Base-by-base conservation (phyloP, 2,888 invertebrate species). In the Brachyptera risi region DNA sequence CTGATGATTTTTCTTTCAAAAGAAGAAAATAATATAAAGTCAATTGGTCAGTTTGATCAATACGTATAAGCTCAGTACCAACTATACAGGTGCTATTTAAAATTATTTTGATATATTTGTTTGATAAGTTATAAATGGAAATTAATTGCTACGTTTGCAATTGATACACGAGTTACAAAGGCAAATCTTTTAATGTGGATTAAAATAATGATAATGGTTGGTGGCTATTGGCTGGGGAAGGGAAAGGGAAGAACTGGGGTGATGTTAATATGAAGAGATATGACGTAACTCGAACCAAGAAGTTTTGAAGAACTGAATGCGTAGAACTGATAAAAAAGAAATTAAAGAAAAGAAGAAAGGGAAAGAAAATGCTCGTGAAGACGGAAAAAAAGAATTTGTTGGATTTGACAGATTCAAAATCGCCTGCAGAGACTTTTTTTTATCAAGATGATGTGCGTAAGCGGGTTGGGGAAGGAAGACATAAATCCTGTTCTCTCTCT, bases 341-440 rank as follows among this genome's bases (percentile, higher is more conserved):
- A 54, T 54, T 54, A 58, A 61, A 37, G 51, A 58, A 58, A 49
- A 57, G 24, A 47, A 49, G 23, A 23, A 24, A 44, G n/a, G n/a
- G n/a, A 54, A 54, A 54, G 37, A 37, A 37, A 54, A 54, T 54
- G 35, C 49, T 58, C 50, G 51, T 51, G 51, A 49, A 57, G 24
- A 47, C 31, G 23, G n/a, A 24, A 44, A 27, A 56, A 50, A 44
- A 59, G 56, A 56, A 54, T 54, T 56, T 27, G 44, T 62, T 64
- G 64, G 56, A 40, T 58, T 50, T 64, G 64, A 64, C 64, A 64
- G 64, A 60, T 64, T 59, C 58, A 44, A 62, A 62, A 64, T 64
- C 63, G 59, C 59, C 50, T 23, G 27, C 27, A 26, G 37, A 27
- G 27, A 27, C 15, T 15, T 24, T 47, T n/a, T 44, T 21, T 44